These are phyloP conservation scores for Shargacucullia verbasci DNA, from an alignment of 2,888 invertebrate genomes.

Conservation along the genomic window DNA sequence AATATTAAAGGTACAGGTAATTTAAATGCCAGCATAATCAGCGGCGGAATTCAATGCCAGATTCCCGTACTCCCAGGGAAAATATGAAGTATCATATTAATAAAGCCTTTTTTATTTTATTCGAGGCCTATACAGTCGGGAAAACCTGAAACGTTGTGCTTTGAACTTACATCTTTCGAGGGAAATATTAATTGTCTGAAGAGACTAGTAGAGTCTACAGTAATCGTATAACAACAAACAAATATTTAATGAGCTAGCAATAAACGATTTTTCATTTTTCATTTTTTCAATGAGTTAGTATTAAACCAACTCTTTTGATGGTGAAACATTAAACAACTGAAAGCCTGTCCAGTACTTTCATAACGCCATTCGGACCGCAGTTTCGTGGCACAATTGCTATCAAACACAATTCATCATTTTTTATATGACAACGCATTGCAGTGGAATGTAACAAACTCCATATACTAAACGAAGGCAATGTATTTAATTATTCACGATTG, in stretches of 20 bases:
- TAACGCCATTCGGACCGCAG: slow-evolving; percentile 4
- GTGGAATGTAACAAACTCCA: slow-evolving; percentile 37
- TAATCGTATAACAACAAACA: too few species aligned
- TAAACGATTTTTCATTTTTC: too few species aligned
- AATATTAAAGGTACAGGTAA: slow-evolving; percentile 21
- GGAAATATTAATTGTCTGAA: background rate
- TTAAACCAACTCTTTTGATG: background rate
- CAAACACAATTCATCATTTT: slow-evolving; percentile 22
- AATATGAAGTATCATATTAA: slow-evolving; percentile 5
- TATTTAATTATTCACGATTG: slow-evolving; percentile 77
- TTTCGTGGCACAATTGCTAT: slow-evolving; percentile 12
- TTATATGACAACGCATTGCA: slow-evolving; percentile 25
- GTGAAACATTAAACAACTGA: slow-evolving; percentile 4
- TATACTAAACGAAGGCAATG: slow-evolving; percentile 68
- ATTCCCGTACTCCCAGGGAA: slow-evolving; percentile 16
- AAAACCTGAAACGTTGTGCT: background rate
- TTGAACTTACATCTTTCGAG: background rate
- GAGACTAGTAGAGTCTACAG: too few species aligned
- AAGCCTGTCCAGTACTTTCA: slow-evolving; percentile 2
- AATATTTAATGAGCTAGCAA: too few species aligned
- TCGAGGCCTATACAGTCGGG: too few species aligned
- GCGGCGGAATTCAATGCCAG: slow-evolving; percentile 19
- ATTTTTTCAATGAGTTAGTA: background rate
- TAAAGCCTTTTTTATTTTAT: too few species aligned
- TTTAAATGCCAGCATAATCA: slow-evolving; percentile 30